Percentiles rank a stretch among this genome's conserved stretches.
phyloP scores from a whole-genome alignment of 92 coral and sea anemone genomes.

The Galaxea fascicularis region DNA sequence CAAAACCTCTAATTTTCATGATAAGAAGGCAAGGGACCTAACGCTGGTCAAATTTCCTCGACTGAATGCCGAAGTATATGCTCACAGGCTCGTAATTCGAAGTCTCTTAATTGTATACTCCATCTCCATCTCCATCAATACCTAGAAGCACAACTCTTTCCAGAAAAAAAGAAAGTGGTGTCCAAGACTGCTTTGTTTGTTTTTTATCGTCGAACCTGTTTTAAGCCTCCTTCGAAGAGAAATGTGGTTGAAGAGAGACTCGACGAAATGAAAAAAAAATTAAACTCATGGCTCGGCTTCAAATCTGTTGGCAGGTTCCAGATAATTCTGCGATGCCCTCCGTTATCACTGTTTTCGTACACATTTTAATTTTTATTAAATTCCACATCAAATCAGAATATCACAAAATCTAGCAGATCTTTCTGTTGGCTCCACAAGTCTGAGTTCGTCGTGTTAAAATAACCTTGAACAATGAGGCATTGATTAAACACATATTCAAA shows the following conservation, averaged over 20 bases:
- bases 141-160: too few relatives aligned
- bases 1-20: constrained; percentile 8
- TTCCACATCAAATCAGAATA: background rate
- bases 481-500: constrained; percentile 20
- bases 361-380: background rate
- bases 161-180: too few relatives aligned
- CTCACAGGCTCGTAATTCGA: background rate
- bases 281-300: background rate
- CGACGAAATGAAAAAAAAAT: too few relatives aligned
- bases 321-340: background rate
- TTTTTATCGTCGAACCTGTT: background rate
- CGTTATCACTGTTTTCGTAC: constrained; percentile 29
- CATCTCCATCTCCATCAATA: background rate
- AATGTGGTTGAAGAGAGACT: too few relatives aligned
- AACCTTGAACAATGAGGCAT: background rate
- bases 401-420: constrained; percentile 10
- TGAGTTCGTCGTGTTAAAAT: background rate
- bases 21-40: background rate
- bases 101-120: background rate
- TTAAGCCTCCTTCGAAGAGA: background rate
- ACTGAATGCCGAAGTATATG: constrained; percentile 5
- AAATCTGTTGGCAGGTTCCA: background rate
- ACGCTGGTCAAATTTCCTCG: constrained; percentile 23
- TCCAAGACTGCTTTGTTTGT: too few relatives aligned
- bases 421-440: constrained; percentile 35